These are phyloP conservation scores for Trachelus iudaicus DNA, from an alignment of 2,888 invertebrate genomes.

Conservation along the genomic window DNA sequence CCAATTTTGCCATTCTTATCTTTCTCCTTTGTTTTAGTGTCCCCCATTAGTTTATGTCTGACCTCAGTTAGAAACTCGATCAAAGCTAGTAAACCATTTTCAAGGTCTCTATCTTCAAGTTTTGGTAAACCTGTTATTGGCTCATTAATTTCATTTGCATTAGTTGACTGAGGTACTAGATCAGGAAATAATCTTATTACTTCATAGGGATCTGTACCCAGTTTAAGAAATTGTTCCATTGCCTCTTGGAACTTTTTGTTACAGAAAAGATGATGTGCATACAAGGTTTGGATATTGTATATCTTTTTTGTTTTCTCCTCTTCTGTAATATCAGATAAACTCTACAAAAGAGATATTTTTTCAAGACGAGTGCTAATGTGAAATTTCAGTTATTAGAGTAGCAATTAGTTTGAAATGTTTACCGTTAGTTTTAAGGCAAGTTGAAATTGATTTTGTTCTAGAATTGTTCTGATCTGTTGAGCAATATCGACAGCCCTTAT, in stretches of 20 bases:
- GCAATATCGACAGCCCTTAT: conserved; percentile 83
- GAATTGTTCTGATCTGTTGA: conserved; percentile 84
- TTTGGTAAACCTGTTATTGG: conserved; percentile 68
- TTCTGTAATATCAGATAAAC: conserved; percentile 82
- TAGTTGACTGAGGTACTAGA: conserved; percentile 74
- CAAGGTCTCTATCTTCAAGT: conserved; percentile 85
- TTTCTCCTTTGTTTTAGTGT: conserved; percentile 55
- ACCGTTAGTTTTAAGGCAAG: conserved; percentile 92
- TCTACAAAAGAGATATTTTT: conserved; percentile 69
- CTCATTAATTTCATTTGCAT: conserved; percentile 61
- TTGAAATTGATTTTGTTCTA: conserved; percentile 93
- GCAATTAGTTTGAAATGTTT: conserved; percentile 63
- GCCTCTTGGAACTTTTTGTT: conserved; percentile 89
- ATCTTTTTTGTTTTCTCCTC: conserved; percentile 85
- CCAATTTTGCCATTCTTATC: conserved; percentile 46
- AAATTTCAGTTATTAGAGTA: conserved; percentile 47
- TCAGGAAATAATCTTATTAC: conserved; percentile 96
- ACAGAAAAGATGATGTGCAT: conserved; percentile 91
- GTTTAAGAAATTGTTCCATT: conserved; percentile 89
- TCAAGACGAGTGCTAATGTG: conserved; percentile 1
- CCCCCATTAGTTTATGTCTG: conserved; percentile 69
- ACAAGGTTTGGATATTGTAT: conserved; percentile 88
- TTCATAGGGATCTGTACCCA: conserved; percentile 93
- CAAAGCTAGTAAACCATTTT: conserved; percentile 87
- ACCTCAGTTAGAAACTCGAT: conserved; percentile 90